Evolutionary conservation across 92 coral and sea anemone species (phyloP).

Genomic region (Zoanthus solanderi): DNA sequence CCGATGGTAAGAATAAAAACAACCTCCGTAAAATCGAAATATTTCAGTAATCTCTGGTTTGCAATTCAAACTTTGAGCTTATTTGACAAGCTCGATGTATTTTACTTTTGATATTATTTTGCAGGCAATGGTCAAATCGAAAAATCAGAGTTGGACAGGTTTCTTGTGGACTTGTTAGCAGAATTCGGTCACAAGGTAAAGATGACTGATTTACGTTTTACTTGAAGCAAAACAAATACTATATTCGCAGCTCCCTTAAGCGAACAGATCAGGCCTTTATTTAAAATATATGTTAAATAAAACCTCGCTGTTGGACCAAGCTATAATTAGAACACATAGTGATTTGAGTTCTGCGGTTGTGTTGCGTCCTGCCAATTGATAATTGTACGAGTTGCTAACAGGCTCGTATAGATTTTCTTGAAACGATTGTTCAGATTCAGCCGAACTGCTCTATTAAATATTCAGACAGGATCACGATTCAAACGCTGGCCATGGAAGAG

Average conservation of each 20-base stretch:
- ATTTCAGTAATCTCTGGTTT: neutral
- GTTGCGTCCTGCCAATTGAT: neutral
- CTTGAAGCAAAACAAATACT: neutral
- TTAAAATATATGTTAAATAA: constrained; percentile 27
- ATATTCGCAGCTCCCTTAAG: neutral
- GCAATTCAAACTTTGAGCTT: neutral
- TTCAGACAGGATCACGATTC: neutral
- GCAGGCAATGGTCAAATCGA: constrained; percentile 46
- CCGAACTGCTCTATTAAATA: neutral
- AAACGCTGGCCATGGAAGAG: neutral
- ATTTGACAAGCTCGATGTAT: neutral
- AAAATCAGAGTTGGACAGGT: constrained; percentile 25
- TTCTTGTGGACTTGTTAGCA: constrained; percentile 26
- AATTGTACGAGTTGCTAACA: neutral
- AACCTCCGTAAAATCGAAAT: neutral
- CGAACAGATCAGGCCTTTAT: neutral
- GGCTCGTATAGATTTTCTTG: neutral
- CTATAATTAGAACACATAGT: constrained; percentile 6
- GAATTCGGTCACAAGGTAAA: constrained; percentile 40
- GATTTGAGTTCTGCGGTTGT: neutral
- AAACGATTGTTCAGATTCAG: constrained; percentile 23
- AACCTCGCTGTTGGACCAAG: neutral
- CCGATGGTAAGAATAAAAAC: constrained; percentile 4
- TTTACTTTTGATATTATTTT: neutral
- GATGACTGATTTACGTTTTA: neutral